A percentile compares a stretch with the other conserved stretches of the same genome.
phyloP scores from a whole-genome alignment of 2,888 invertebrate species.

The Dryadula phaetusa region DNA sequence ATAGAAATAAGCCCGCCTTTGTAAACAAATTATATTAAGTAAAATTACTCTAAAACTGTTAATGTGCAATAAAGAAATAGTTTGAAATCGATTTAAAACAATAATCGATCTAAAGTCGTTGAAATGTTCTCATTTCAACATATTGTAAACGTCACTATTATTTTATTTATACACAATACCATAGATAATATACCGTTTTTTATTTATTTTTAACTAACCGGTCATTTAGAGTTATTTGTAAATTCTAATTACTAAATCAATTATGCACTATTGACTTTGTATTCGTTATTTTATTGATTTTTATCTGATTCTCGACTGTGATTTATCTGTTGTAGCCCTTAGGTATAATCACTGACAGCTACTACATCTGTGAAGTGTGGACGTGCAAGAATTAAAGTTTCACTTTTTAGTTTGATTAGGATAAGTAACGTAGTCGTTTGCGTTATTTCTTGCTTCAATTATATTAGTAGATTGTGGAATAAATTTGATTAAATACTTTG shows the following conservation, averaged over 20 bases:
- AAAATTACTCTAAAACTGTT: no score
- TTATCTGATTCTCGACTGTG: background rate
- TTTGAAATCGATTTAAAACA: background rate
- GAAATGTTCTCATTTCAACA: no score
- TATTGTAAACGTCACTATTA: background rate
- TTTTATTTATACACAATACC: background rate
- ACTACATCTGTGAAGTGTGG: conserved; percentile 14
- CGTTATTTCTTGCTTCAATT: background rate
- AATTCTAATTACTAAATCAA: background rate
- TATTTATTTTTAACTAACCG: background rate
- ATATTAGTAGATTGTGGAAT: background rate
- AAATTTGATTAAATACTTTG: background rate
- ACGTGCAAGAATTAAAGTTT: conserved; percentile 14
- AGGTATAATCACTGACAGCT: background rate
- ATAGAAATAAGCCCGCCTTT: no score
- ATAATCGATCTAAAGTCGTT: background rate
- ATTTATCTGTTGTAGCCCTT: conserved; percentile 1
- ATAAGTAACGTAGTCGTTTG: conserved; percentile 7
- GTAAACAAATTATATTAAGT: no score
- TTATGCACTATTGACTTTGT: background rate
- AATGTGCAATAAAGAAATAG: no score
- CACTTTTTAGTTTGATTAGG: conserved; percentile 13
- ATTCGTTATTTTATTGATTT: conserved; percentile 2
- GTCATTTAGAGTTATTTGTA: background rate
- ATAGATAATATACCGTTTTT: background rate